These are phyloP conservation scores for Cinara cedri DNA, from an alignment of 2,888 invertebrate genomes.

Conservation along the genomic window DNA sequence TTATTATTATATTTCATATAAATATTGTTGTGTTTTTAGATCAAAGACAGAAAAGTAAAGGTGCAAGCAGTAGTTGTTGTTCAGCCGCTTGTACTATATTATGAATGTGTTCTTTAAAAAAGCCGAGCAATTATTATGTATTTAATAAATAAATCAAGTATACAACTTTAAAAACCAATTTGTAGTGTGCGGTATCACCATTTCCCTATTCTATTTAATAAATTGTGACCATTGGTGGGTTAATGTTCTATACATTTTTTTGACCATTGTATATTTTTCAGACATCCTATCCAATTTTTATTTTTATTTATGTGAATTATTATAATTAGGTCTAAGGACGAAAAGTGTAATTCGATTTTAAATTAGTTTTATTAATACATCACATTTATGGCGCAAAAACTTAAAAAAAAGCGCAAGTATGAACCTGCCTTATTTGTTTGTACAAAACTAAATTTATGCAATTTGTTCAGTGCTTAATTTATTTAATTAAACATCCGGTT, in stretches of 20 bases:
- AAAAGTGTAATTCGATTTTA: conserved; percentile 46
- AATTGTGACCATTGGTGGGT: conserved; percentile 46
- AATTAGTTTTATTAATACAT: conserved; percentile 39
- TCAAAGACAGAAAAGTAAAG: conserved; percentile 95
- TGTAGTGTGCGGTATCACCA: conserved; percentile 23
- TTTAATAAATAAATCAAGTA: conserved; percentile 36
- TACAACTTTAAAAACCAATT: conserved; percentile 31
- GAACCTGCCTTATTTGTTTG: conserved; percentile 28
- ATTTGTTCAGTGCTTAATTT: conserved; percentile 13
- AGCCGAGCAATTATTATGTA: conserved; percentile 28
- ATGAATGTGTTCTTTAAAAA: conserved; percentile 63
- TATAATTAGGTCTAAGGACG: conserved; percentile 37
- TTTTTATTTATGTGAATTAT: conserved; percentile 32
- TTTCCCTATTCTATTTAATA: conserved; percentile 33
- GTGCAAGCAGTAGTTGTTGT: conserved; percentile 93
- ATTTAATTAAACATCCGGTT: conserved; percentile 19
- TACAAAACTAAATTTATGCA: conserved; percentile 25
- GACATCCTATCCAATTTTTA: conserved; percentile 49
- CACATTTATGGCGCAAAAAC: conserved; percentile 10
- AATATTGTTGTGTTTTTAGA: conserved; percentile 67
- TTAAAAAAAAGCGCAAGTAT: not conserved
- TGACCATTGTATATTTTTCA: conserved; percentile 51
- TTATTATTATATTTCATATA: not conserved
- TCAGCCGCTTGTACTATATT: conserved; percentile 91
- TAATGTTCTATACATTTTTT: conserved; percentile 45